These are phyloP conservation scores for Meghimatium bilineatum DNA, from an alignment of 2,888 invertebrate genomes.

Conservation along the genomic window DNA sequence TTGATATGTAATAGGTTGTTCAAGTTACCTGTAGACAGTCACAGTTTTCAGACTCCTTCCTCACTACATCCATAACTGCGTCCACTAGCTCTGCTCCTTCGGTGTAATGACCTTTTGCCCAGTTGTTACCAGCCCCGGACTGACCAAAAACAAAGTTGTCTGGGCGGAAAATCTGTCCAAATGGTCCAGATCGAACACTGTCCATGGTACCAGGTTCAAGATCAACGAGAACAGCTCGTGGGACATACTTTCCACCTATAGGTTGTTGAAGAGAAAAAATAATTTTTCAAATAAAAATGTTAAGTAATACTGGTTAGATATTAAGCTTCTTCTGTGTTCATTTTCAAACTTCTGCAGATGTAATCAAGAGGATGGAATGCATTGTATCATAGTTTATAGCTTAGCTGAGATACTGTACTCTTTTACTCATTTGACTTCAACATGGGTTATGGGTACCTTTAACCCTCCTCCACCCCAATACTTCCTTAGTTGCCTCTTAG, in stretches of 20 bases:
- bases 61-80: conserved; percentile 81
- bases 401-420: too few species aligned
- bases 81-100: conserved; percentile 77
- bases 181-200: conserved; percentile 75
- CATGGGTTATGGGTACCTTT: too few species aligned
- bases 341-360: too few species aligned
- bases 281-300: too few species aligned
- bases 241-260: conserved; percentile 53
- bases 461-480: too few species aligned
- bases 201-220: conserved; percentile 83
- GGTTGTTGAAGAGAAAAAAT: background rate
- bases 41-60: conserved; percentile 89
- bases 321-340: too few species aligned
- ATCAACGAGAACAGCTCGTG: conserved; percentile 84
- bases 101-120: conserved; percentile 53
- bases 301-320: too few species aligned
- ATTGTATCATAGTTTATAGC: too few species aligned
- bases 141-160: conserved; percentile 54
- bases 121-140: conserved; percentile 47
- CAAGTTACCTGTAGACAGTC: conserved; percentile 84
- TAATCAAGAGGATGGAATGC: too few species aligned
- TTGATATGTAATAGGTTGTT: background rate
- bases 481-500: too few species aligned
- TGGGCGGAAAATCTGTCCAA: conserved; percentile 52
- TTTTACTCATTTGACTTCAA: too few species aligned